Conservation (phyloP, 2,888 invertebrate species). For the Merodon equestris region DNA sequence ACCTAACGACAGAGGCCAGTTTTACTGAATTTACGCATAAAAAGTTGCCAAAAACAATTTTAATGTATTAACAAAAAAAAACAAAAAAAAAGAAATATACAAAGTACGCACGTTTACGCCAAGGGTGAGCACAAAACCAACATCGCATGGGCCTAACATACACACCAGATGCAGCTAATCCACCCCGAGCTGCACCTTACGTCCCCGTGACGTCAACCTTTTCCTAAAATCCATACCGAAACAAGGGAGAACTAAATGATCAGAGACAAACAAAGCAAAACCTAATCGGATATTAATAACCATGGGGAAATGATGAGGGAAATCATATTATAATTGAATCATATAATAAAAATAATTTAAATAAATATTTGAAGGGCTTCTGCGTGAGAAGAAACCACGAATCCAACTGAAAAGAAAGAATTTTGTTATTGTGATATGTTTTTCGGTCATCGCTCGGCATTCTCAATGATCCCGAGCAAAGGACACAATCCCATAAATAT, state of each 20-base stretch:
- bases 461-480: too few species aligned
- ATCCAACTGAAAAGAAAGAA: slow-evolving; percentile 62
- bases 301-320: slow-evolving; percentile 59
- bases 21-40: slow-evolving; percentile 42
- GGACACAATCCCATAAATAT: slow-evolving; percentile 2
- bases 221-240: slow-evolving; percentile 6
- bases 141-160: slow-evolving; percentile 37
- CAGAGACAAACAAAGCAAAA: slow-evolving; percentile 44
- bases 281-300: slow-evolving; percentile 39
- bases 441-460: slow-evolving; percentile 5
- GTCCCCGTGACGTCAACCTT: slow-evolving; percentile 3
- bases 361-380: slow-evolving; percentile 25
- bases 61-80: slow-evolving; percentile 23
- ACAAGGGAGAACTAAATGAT: neutral
- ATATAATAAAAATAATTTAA: slow-evolving; percentile 19
- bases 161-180: slow-evolving; percentile 26
- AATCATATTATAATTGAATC: slow-evolving; percentile 15
- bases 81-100: slow-evolving; percentile 38
- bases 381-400: slow-evolving; percentile 8
- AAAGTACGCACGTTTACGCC: slow-evolving; percentile 64
- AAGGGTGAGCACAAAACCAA: slow-evolving; percentile 53
- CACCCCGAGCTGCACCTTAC: slow-evolving; percentile 19
- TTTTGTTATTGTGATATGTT: slow-evolving; percentile 21
- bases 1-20: slow-evolving; percentile 59
- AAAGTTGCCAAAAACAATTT: slow-evolving; percentile 41